phyloP scores from a whole-genome alignment of 2,888 invertebrate genomes.

The Nemapogon koenigi region DNA sequence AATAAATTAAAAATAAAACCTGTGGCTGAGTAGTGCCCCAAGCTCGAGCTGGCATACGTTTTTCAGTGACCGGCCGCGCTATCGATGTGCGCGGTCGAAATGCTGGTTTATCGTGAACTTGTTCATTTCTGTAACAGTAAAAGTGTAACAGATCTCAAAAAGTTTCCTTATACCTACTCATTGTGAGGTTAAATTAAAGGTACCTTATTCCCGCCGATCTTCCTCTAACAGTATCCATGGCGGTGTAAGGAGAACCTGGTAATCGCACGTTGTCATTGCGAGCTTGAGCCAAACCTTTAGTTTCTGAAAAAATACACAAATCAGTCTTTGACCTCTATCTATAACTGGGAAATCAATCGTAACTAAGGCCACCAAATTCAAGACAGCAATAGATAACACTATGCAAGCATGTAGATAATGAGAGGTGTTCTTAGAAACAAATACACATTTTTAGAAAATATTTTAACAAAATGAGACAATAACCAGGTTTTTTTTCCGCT shows the following conservation, averaged over 20 bases:
- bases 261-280: constrained; percentile 51
- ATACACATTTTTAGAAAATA: neutral
- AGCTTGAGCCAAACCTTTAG: constrained; percentile 36
- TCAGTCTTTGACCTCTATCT: neutral
- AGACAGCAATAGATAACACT: no score
- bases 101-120: no score
- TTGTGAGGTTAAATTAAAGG: neutral
- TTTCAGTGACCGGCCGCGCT: constrained; percentile 21
- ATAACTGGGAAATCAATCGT: neutral
- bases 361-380: neutral
- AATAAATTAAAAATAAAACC: no score
- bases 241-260: constrained; percentile 39
- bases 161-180: no score
- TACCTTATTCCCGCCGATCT: constrained; percentile 35
- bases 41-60: constrained; percentile 31
- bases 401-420: neutral
- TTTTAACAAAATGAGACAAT: neutral
- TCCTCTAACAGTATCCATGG: constrained; percentile 35
- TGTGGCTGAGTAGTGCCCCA: constrained; percentile 39
- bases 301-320: constrained; percentile 1
- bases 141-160: no score
- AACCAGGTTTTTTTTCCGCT: neutral
- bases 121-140: no score
- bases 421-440: neutral
- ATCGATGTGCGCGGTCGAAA: constrained; percentile 37